Evolutionary conservation across 1,140 invertebrate genomes (phyloP).

Genomic region (Gonioctena quinquepunctata): DNA sequence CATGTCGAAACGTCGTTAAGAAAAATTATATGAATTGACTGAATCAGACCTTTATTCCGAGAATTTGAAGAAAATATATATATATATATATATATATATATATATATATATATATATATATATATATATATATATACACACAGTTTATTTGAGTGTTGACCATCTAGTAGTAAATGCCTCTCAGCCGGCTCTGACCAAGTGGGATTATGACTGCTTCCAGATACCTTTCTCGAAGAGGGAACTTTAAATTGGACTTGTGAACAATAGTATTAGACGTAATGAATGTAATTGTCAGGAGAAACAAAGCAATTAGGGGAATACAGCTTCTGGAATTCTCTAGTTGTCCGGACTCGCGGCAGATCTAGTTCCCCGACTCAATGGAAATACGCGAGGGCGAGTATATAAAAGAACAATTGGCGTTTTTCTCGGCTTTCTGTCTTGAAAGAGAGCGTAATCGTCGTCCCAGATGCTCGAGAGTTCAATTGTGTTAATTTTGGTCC

Average conservation of each 20-base stretch:
- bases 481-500: no score
- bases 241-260: slow-evolving; percentile 30
- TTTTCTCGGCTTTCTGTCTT: background rate
- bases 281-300: slow-evolving; percentile 31
- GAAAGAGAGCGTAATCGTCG: background rate
- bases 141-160: no score
- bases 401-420: background rate
- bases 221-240: slow-evolving; percentile 28
- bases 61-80: no score
- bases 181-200: background rate
- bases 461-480: background rate
- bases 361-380: background rate
- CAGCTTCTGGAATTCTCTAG: background rate
- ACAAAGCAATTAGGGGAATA: slow-evolving; percentile 31
- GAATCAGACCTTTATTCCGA: no score
- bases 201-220: slow-evolving; percentile 16
- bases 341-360: background rate
- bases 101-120: no score
- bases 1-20: no score
- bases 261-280: slow-evolving; percentile 32
- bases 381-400: no score
- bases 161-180: no score
- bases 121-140: no score
- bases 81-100: no score
- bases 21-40: no score